Evolutionary conservation across 1,140 invertebrate genomes (phyloP).

Genomic region (Achatina immaculata): DNA sequence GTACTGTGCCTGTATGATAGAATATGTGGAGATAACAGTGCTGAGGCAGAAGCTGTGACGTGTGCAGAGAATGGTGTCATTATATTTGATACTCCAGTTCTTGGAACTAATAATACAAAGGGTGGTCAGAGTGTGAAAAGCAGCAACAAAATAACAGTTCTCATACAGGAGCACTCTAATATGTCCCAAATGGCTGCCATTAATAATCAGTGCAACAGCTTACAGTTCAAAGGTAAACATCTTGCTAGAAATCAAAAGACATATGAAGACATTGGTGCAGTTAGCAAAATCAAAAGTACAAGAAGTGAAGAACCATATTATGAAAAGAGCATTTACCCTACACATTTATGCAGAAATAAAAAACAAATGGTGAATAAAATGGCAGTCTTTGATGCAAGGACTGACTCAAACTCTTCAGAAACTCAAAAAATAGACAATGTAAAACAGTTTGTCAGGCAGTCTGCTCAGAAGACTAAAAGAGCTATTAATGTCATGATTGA

Average conservation of each 20-base stretch:
- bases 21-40: neutral
- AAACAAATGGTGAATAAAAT: too few species aligned
- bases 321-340: neutral
- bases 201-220: neutral
- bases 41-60: neutral
- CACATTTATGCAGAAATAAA: neutral
- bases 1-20: neutral
- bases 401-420: neutral
- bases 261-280: neutral
- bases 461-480: neutral
- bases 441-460: neutral
- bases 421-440: neutral
- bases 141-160: neutral
- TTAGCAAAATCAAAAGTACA: neutral
- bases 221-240: neutral
- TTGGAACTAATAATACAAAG: neutral
- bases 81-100: neutral
- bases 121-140: neutral
- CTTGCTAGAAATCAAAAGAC: neutral
- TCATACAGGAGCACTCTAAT: neutral
- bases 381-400: too few species aligned
- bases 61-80: neutral
- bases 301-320: neutral
- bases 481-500: neutral
- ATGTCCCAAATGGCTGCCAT: neutral